phyloP scores from a whole-genome alignment of 2,113 vertebrate species.

The Spea multiplicata region DNA sequence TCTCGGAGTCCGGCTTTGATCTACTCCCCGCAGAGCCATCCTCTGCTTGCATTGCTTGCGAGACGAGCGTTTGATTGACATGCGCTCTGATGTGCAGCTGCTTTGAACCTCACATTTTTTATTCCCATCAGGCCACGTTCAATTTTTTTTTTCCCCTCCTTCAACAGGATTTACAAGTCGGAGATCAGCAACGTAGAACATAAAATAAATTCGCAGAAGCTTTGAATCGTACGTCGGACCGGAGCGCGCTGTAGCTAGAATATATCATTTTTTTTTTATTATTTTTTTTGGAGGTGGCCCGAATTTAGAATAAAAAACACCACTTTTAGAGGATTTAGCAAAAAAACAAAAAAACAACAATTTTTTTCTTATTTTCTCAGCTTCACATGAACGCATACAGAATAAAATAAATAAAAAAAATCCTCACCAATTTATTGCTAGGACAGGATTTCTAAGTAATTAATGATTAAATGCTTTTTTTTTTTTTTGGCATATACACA shows the following conservation, averaged over 20 bases:
- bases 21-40: slow-evolving; percentile 68
- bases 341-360: no score
- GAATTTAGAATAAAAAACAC: slow-evolving; percentile 54
- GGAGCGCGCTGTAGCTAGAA: slow-evolving; percentile 67
- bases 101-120: slow-evolving; percentile 90
- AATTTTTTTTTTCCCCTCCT: slow-evolving; percentile 92
- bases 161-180: slow-evolving; percentile 86
- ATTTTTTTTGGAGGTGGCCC: slow-evolving; percentile 63
- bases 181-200: slow-evolving; percentile 78
- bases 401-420: no score
- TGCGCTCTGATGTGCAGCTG: slow-evolving; percentile 82
- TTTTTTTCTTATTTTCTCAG: no score
- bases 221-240: slow-evolving; percentile 90
- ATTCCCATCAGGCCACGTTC: slow-evolving; percentile 87
- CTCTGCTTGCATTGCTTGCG: slow-evolving; percentile 68
- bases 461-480: no score
- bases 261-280: slow-evolving; percentile 55
- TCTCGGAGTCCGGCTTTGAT: slow-evolving; percentile 79
- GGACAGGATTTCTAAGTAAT: no score
- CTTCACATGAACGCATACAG: no score
- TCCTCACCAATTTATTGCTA: no score
- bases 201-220: slow-evolving; percentile 87
- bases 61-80: slow-evolving; percentile 81
- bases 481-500: no score
- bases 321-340: no score